Evolutionary conservation across 2,888 invertebrate species (phyloP), one percentile per base, ranked within the genome.

Genomic region (Eristalis arbustorum): DNA sequence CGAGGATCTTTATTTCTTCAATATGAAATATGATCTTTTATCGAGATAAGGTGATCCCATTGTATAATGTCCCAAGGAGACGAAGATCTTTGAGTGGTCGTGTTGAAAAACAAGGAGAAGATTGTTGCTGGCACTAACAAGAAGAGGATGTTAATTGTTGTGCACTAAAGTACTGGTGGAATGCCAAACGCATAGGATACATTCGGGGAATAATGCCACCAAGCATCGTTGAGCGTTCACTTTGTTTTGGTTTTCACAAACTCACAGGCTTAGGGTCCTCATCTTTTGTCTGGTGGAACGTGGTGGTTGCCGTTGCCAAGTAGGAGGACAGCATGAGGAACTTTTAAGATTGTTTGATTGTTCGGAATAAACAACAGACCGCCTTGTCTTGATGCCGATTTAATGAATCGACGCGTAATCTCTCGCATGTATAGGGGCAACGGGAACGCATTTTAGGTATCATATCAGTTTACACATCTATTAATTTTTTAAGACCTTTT

Each of bases 81-180:
- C 72, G 78, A 75, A 79, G 78, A 75, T 81, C 84, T 68, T 61
- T 69, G 66, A 64, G 59, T 61, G 61, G 31, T 69, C 49, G 49
- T 62, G 63, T 62, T 74, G 57, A 81, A 72, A 82, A 87, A 62
- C 71, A 82, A 85, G 82, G 78, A 78, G 82, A 82, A 75, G 71
- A 82, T 78, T 78, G 77, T 78, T 83, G 87, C 85, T 83, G 78
- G 71, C 83, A 71, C 78, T 71, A 75, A 84, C 71, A 84, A 83
- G 76, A 88, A 84, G 88, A 88, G 88, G 88, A 88, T 88, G 88
- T 88, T 88, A 88, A 88, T 88, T 88, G 88, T 88, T 88, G 69
- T 87, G 66, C 72, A 57, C 49, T 31, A 40, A 40, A 40, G 75
- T 23, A 69, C 69, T 71, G 87, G 75, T 71, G 87, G 75, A 87